These are phyloP conservation scores for Yponomeuta sedellus DNA, from an alignment of 2,888 invertebrate genomes.

Conservation along the genomic window DNA sequence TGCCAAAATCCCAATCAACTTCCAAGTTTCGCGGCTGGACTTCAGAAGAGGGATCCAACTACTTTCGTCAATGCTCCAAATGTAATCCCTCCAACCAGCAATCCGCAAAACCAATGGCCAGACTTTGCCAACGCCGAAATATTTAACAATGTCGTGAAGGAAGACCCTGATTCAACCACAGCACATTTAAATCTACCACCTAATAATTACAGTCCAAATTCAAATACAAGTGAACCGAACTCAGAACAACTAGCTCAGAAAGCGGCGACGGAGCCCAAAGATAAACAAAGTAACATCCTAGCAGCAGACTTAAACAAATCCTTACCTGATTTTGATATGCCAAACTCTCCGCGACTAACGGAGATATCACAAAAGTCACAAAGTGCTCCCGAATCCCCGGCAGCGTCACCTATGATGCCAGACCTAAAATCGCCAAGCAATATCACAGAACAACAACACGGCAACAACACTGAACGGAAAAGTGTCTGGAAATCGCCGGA, in stretches of 20 bases:
- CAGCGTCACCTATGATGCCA: conserved; percentile 48
- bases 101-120: conserved; percentile 60
- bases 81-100: conserved; percentile 30
- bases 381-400: conserved; percentile 58
- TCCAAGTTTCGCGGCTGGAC: conserved; percentile 58
- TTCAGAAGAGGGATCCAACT: conserved; percentile 56
- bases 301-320: conserved; percentile 45
- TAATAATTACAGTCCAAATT: conserved; percentile 72
- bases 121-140: conserved; percentile 63
- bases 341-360: conserved; percentile 59
- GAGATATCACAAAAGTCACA: conserved; percentile 66
- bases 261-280: conserved; percentile 37
- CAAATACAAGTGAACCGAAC: conserved; percentile 68
- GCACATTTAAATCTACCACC: conserved; percentile 67
- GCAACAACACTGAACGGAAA: conserved; percentile 42
- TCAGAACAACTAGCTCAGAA: conserved; percentile 51
- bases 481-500: conserved; percentile 70
- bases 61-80: not conserved
- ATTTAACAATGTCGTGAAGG: conserved; percentile 77
- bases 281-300: conserved; percentile 45
- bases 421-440: conserved; percentile 62
- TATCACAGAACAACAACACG: conserved; percentile 34
- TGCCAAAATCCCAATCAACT: conserved; percentile 62
- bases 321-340: conserved; percentile 63
- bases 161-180: conserved; percentile 86